Evolutionary conservation across 2,797 vertebrate species (phyloP).

Genomic region (Halcyon leucocephala): DNA sequence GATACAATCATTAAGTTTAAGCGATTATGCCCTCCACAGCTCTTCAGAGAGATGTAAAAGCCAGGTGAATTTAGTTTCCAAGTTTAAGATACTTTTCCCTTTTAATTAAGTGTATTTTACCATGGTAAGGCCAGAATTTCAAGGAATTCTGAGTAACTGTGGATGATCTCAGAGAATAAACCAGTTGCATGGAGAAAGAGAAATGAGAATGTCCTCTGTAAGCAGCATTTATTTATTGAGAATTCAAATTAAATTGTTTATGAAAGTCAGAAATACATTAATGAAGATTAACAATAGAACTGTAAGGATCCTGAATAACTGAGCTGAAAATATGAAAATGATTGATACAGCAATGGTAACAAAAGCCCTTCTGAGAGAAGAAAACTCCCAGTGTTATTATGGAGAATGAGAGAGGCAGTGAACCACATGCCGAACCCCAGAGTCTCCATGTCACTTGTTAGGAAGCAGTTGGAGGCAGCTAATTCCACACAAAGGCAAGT

Average conservation of each 20-base stretch:
- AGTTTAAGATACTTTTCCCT: not conserved
- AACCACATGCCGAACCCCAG: not conserved
- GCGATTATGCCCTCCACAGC: not conserved
- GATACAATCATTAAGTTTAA: not conserved
- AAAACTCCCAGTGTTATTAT: not conserved
- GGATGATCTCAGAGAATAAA: not conserved
- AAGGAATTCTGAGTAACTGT: not conserved
- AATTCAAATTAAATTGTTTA: constrained; percentile 50
- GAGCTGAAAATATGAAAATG: constrained; percentile 47
- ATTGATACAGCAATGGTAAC: constrained; percentile 20
- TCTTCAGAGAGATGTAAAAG: not conserved
- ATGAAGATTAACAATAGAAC: constrained; percentile 64
- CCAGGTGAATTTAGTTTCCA: not conserved
- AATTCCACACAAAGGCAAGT: not conserved
- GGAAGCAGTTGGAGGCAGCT: not conserved
- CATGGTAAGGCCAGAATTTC: not conserved
- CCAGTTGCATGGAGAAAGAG: not conserved
- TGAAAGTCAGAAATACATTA: constrained; percentile 44
- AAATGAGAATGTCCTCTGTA: not conserved
- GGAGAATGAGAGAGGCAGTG: not conserved
- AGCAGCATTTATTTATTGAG: not conserved
- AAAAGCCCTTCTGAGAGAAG: constrained; percentile 41
- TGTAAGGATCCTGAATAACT: constrained; percentile 28
- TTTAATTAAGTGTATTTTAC: not conserved
- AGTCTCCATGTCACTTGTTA: not conserved